Conservation (phyloP, 1,140 invertebrate genomes). For the Holcopasites calliopsidis region DNA sequence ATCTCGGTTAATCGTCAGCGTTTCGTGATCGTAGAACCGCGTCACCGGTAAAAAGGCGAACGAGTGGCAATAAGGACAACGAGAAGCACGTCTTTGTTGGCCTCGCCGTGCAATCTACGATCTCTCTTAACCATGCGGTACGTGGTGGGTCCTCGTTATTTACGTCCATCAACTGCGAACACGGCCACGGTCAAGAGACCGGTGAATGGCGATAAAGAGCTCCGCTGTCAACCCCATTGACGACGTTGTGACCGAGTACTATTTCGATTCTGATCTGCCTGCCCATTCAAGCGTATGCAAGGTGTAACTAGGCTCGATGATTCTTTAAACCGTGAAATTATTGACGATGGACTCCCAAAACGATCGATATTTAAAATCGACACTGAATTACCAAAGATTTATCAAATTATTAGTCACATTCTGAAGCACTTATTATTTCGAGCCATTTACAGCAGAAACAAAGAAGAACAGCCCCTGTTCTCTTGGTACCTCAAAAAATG, state of each 20-base stretch:
- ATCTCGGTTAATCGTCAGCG: slow-evolving; percentile 68
- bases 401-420: too few species aligned
- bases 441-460: too few species aligned
- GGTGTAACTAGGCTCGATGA: too few species aligned
- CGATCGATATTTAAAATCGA: too few species aligned
- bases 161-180: slow-evolving; percentile 51
- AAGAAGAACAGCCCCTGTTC: too few species aligned
- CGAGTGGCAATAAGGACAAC: slow-evolving; percentile 51
- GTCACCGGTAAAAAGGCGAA: slow-evolving; percentile 48
- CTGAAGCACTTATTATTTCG: too few species aligned
- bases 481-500: too few species aligned
- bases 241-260: not conserved
- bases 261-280: not conserved
- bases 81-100: slow-evolving; percentile 45
- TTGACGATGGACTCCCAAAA: too few species aligned
- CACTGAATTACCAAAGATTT: too few species aligned
- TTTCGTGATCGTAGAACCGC: slow-evolving; percentile 52
- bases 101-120: slow-evolving; percentile 49
- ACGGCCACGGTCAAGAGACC: slow-evolving; percentile 49
- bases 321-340: too few species aligned
- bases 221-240: slow-evolving; percentile 37
- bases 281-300: not conserved
- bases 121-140: slow-evolving; percentile 54
- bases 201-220: slow-evolving; percentile 52
- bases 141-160: slow-evolving; percentile 41